Conservation (phyloP, 1,140 invertebrate species). For the Archegozetes longisetosus region DNA sequence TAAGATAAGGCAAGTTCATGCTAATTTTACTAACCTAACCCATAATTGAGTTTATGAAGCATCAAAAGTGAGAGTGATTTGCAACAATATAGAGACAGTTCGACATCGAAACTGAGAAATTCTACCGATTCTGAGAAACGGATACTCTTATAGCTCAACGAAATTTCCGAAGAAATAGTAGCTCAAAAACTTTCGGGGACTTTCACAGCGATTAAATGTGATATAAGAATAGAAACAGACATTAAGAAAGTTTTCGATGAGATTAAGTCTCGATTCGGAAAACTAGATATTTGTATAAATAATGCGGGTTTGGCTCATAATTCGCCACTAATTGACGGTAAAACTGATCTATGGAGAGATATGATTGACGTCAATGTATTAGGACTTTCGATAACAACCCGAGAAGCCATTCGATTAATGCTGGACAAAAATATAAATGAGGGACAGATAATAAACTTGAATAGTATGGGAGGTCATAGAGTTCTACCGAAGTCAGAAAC, state of each 20-base stretch:
- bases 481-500: neutral
- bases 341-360: conserved; percentile 3
- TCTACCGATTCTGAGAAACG: neutral
- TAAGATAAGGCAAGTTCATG: too few species aligned
- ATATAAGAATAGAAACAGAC: conserved; percentile 45
- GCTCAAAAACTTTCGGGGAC: neutral
- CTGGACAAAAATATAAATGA: conserved; percentile 37
- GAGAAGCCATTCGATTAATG: conserved; percentile 48
- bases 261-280: conserved; percentile 40
- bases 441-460: conserved; percentile 53
- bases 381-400: conserved; percentile 45
- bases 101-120: neutral
- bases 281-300: conserved; percentile 51
- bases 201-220: conserved; percentile 35
- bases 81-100: too few species aligned
- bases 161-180: neutral
- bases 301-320: conserved; percentile 43
- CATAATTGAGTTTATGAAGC: too few species aligned
- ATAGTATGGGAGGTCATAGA: conserved; percentile 27
- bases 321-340: conserved; percentile 23
- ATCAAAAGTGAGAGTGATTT: too few species aligned
- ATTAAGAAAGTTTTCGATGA: conserved; percentile 45
- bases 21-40: too few species aligned
- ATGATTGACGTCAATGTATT: conserved; percentile 39
- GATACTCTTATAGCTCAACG: neutral